Conservation (phyloP, 2,797 vertebrate species). For the Dendrocincla fuliginosa region DNA sequence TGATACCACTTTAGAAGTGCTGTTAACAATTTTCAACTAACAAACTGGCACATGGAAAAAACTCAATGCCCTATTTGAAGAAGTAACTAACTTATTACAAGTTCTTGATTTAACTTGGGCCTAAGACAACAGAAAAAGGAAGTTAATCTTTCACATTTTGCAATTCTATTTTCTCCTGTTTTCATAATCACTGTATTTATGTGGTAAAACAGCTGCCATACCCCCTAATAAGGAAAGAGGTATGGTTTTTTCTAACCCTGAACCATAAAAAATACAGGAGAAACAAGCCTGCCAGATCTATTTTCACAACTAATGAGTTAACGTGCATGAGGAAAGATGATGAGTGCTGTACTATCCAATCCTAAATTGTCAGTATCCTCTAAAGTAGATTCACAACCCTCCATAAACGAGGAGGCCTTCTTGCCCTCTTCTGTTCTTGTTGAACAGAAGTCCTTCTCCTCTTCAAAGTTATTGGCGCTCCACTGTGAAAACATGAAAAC, state of each 20-base stretch:
- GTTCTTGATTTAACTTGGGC: background rate
- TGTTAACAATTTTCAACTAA: background rate
- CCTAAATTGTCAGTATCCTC: background rate
- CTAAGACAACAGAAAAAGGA: background rate
- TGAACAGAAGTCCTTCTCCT: background rate
- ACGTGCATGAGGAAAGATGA: background rate
- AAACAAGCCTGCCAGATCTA: background rate
- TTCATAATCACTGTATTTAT: background rate
- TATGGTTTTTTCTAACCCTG: background rate
- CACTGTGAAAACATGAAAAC: background rate
- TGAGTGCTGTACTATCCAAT: background rate
- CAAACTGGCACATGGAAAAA: fast-evolving
- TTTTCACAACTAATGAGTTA: background rate
- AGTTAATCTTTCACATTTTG: background rate
- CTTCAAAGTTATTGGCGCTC: background rate
- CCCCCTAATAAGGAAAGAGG: background rate
- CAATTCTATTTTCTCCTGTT: background rate
- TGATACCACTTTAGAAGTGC: background rate
- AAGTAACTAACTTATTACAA: background rate
- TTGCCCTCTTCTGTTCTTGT: background rate
- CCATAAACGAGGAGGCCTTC: background rate
- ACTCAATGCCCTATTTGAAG: background rate
- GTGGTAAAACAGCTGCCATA: background rate
- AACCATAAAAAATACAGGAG: background rate
- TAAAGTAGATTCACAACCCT: background rate